Percentiles rank a stretch among this genome's conserved stretches.
Conservation (phyloP, 1,140 invertebrate species). For the Cylas formicarius region DNA sequence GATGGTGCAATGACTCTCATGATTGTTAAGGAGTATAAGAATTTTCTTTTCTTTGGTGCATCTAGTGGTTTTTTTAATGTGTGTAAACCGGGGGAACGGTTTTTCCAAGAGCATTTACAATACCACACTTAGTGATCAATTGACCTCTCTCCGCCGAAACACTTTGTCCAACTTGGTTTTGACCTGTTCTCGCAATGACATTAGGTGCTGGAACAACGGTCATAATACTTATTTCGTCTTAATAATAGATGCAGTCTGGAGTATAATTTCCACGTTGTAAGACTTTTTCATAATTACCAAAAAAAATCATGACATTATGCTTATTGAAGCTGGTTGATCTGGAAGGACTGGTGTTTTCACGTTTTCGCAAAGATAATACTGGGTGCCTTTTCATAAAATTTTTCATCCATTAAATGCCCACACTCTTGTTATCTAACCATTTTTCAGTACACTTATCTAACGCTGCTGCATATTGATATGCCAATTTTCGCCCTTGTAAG, state of each 20-base stretch:
- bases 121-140: slow-evolving; percentile 37
- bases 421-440: slow-evolving; percentile 10
- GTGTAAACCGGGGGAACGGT: slow-evolving; percentile 35
- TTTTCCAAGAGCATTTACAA: slow-evolving; percentile 35
- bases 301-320: slow-evolving; percentile 31
- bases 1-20: slow-evolving; percentile 24
- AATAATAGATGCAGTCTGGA: slow-evolving; percentile 33
- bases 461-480: not conserved
- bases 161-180: slow-evolving; percentile 38
- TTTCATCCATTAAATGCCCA: slow-evolving; percentile 17
- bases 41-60: slow-evolving; percentile 29
- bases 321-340: slow-evolving; percentile 32
- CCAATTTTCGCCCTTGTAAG: not conserved
- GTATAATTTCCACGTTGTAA: not conserved
- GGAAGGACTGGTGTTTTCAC: slow-evolving; percentile 29
- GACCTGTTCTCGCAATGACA: slow-evolving; percentile 16
- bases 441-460: not conserved
- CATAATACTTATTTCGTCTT: slow-evolving; percentile 41
- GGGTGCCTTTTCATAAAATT: slow-evolving; percentile 15
- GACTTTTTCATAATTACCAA: slow-evolving; percentile 29
- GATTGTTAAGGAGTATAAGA: slow-evolving; percentile 36
- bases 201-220: slow-evolving; percentile 36
- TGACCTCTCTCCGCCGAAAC: slow-evolving; percentile 39
- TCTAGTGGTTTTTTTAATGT: slow-evolving; percentile 39
- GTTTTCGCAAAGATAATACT: slow-evolving; percentile 19